Evolutionary conservation across 1,140 invertebrate species (phyloP).

Genomic region (Cepaea nemoralis): DNA sequence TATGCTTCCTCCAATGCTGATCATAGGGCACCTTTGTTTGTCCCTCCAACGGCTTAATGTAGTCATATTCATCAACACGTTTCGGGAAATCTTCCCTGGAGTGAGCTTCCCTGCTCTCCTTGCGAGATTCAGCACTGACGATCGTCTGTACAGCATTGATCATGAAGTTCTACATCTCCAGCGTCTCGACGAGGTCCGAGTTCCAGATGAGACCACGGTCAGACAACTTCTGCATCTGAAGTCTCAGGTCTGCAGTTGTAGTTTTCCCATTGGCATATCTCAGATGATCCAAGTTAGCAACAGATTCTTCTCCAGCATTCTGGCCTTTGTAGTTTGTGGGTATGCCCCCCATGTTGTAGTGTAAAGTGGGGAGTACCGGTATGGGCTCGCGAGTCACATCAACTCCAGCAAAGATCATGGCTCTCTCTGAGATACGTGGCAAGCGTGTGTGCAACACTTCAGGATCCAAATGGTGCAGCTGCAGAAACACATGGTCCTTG

Average conservation of each 20-base stretch:
- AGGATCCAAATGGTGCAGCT: no score
- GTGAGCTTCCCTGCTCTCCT: slow-evolving; percentile 98
- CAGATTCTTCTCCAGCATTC: slow-evolving; percentile 93
- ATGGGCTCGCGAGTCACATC: slow-evolving; percentile 98
- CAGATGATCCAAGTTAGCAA: slow-evolving; percentile 91
- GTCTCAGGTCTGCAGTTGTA: slow-evolving; percentile 88
- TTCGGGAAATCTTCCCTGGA: slow-evolving; percentile 94
- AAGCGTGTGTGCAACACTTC: no score
- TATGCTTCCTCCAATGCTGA: slow-evolving; percentile 97
- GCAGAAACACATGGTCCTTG: no score
- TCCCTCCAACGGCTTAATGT: slow-evolving; percentile 88
- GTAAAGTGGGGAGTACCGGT: slow-evolving; percentile 96
- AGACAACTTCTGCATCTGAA: slow-evolving; percentile 92
- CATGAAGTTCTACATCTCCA: slow-evolving; percentile 97
- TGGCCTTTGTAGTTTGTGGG: slow-evolving; percentile 96
- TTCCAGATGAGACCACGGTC: slow-evolving; percentile 90
- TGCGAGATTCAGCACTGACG: slow-evolving; percentile 89
- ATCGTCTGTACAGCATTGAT: slow-evolving; percentile 92
- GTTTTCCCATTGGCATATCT: slow-evolving; percentile 85
- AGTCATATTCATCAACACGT: slow-evolving; percentile 93
- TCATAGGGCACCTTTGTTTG: slow-evolving; percentile 82
- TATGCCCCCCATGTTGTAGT: slow-evolving; percentile 99
- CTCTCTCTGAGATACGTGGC: slow-evolving; percentile 85
- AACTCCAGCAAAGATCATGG: slow-evolving; percentile 98
- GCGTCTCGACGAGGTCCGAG: slow-evolving; percentile 93